Evolutionary conservation across 64 coral and sea anemone genomes (phyloP).

Genomic region (Acropora yongei): DNA sequence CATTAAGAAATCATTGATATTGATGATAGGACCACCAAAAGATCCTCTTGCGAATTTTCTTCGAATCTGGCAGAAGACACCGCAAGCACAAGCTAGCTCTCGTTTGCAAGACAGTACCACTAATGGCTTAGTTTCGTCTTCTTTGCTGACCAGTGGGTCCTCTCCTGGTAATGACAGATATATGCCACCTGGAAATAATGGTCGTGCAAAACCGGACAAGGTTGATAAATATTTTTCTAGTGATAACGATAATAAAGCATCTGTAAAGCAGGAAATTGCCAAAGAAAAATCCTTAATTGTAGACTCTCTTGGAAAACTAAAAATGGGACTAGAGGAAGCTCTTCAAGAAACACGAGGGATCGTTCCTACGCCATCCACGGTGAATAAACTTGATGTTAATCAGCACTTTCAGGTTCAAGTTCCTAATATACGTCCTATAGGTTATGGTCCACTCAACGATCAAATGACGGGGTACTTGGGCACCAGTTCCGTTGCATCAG

Average conservation of each 20-base stretch:
- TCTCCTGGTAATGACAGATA: neutral
- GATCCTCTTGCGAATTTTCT: slow-evolving; percentile 43
- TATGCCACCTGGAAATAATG: neutral
- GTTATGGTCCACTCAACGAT: no score
- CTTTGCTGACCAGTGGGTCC: neutral
- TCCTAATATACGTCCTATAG: neutral
- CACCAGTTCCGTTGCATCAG: no score
- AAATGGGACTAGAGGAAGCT: slow-evolving; percentile 36
- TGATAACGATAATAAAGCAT: neutral
- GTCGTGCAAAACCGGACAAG: neutral
- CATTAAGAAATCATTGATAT: slow-evolving; percentile 9
- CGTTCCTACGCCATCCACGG: neutral
- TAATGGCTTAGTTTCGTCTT: neutral
- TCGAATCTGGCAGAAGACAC: slow-evolving; percentile 3
- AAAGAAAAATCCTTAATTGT: slow-evolving; percentile 34
- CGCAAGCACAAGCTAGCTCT: neutral
- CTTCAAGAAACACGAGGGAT: slow-evolving; percentile 15
- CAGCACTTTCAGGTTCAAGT: neutral
- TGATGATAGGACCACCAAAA: slow-evolving; percentile 11
- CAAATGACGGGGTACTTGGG: no score
- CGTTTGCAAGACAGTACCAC: neutral
- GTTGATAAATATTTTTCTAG: neutral
- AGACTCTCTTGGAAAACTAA: slow-evolving; percentile 33
- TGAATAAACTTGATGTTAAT: neutral
- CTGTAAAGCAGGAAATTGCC: slow-evolving; percentile 15